Evolutionary conservation across 2,888 invertebrate species (phyloP), one percentile per base, ranked within the genome.

Genomic region (Melitaea athalia): DNA sequence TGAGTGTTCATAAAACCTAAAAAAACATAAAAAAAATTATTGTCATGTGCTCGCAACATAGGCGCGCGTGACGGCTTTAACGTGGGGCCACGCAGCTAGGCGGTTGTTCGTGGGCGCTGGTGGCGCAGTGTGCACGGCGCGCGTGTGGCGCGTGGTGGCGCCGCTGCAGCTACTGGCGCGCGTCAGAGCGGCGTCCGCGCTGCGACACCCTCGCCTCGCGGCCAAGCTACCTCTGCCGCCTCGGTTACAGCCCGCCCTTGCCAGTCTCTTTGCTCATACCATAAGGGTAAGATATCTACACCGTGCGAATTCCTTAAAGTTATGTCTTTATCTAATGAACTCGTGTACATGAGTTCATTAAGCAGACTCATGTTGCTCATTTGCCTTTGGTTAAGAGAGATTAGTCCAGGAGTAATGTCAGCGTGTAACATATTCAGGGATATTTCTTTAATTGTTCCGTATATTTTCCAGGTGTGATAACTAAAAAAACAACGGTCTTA

Each of bases 71-170:
- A 97, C 98, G 62, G 98, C 99, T 1, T 92, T 99, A 81, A 99
- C 99, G 10, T 99, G 99, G 99, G 99, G 99, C 42, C 99, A 99
- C 93, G 98, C 98, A 85, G 99, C 99, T 85, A 96, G 98, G 77
- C 94, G 99, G 42, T 93, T 99, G 75, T 99, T 99, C 87, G 95
- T 99, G 64, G 85, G 86, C 67, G 90, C 85, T 71, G 99, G 99
- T 14, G 96, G 97, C 59, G 96, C 96, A 80, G 95, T 98, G 79
- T 98, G 98, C 88, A 97, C 98, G 72, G 99, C 98, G 55, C 98
- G 99, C 95, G 97, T 99, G 64, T 97, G 97, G 79, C 93, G 98
- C 73, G 95, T 97, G 67, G 97, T 99, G 73, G 98, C 98, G 63
- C 97, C 98, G 64, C 93, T 99, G 76, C 98, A 99, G 89, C 93